Evolutionary conservation across 1,140 invertebrate genomes (phyloP).

Genomic region (Calephelis nemesis): DNA sequence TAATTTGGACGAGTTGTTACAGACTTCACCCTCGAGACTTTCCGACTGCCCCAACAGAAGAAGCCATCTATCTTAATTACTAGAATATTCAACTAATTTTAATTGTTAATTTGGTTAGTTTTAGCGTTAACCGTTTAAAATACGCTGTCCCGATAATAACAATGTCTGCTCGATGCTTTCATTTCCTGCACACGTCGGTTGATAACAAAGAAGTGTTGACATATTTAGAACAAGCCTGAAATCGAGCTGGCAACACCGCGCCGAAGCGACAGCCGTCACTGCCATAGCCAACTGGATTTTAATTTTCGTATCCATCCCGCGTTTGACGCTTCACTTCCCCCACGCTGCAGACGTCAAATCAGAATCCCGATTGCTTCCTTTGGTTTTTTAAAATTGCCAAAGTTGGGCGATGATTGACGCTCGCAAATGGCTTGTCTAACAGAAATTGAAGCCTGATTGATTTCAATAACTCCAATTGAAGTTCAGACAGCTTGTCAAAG

Average conservation of each 20-base stretch:
- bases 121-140: slow-evolving; percentile 38
- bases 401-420: slow-evolving; percentile 59
- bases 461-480: slow-evolving; percentile 48
- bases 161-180: slow-evolving; percentile 69
- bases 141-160: slow-evolving; percentile 64
- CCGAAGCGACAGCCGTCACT: slow-evolving; percentile 61
- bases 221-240: slow-evolving; percentile 79
- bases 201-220: slow-evolving; percentile 77
- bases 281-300: slow-evolving; percentile 68
- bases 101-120: background rate
- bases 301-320: slow-evolving; percentile 75
- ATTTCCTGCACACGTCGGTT: slow-evolving; percentile 70
- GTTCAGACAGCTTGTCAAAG: slow-evolving; percentile 40
- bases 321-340: slow-evolving; percentile 56
- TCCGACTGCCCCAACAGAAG: no score
- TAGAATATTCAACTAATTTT: no score
- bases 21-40: no score
- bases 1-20: no score
- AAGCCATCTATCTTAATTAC: no score
- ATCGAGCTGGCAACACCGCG: slow-evolving; percentile 66
- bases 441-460: slow-evolving; percentile 61
- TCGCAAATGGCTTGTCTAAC: slow-evolving; percentile 45
- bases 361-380: slow-evolving; percentile 65
- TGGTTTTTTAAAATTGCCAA: slow-evolving; percentile 65
- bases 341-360: slow-evolving; percentile 62